Evolutionary conservation across 2,113 vertebrate species (phyloP).

Genomic region (Phalacrocorax pelagicus): DNA sequence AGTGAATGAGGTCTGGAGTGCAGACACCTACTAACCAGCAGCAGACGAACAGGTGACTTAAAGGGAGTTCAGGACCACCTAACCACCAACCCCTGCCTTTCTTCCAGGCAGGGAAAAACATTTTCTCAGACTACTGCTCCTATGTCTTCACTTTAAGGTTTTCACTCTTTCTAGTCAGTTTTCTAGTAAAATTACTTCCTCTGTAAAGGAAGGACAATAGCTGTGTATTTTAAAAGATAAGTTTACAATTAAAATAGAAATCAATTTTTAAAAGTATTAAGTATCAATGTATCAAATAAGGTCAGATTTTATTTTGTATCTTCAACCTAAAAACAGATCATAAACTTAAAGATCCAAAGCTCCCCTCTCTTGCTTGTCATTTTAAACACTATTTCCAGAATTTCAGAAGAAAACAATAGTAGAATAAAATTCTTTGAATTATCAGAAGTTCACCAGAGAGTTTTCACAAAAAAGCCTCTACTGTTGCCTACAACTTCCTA

Average conservation of each 20-base stretch:
- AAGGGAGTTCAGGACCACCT: background rate
- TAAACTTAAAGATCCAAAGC: background rate
- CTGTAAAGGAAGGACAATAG: background rate
- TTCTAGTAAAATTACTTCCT: background rate
- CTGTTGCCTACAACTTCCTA: background rate
- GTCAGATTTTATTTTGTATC: background rate
- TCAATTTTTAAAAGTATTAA: rapidly evolving
- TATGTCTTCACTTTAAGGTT: background rate
- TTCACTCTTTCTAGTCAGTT: background rate
- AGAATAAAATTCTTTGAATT: background rate
- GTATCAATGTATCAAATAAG: background rate
- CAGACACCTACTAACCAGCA: background rate
- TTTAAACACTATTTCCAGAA: background rate
- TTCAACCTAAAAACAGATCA: background rate
- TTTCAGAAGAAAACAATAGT: background rate
- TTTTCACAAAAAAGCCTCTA: background rate
- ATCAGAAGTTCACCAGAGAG: background rate
- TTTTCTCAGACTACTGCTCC: background rate
- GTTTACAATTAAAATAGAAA: background rate
- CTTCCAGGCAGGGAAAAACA: background rate
- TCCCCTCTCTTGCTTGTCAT: background rate
- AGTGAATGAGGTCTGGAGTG: background rate
- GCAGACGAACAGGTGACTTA: background rate
- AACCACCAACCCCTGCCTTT: background rate
- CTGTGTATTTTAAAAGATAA: background rate